Percentiles rank a stretch among this genome's conserved stretches.
Evolutionary conservation across 30 jellyfish, hydroid and myxozoan genomes (phyloP).

Genomic region (Pseudorhiza aurosa): DNA sequence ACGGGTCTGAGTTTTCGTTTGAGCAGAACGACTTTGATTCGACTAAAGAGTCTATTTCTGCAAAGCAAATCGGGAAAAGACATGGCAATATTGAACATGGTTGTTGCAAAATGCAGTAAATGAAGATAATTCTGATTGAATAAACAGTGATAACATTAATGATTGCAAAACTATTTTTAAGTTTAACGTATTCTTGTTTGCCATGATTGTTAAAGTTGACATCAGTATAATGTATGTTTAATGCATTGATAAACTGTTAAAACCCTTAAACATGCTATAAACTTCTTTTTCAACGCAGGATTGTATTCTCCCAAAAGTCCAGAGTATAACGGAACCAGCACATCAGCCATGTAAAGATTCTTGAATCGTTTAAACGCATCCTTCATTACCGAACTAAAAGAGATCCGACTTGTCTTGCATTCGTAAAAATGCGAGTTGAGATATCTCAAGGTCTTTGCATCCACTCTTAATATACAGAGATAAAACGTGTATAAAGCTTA

Average conservation of each 20-base stretch:
- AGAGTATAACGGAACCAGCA: slow-evolving; percentile 69
- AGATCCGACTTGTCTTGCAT: neutral
- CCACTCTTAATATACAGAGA: neutral
- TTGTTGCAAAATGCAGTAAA: slow-evolving; percentile 64
- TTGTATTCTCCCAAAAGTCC: slow-evolving; percentile 81
- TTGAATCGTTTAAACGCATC: neutral
- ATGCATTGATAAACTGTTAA: too few species aligned
- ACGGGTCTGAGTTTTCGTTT: slow-evolving; percentile 42
- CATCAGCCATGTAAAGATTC: slow-evolving; percentile 53
- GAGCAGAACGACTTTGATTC: slow-evolving; percentile 41
- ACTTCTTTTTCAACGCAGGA: slow-evolving; percentile 67
- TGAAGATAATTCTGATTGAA: neutral
- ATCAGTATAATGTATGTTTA: too few species aligned
- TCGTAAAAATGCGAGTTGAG: neutral
- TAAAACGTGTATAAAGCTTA: slow-evolving; percentile 1
- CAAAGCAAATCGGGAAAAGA: slow-evolving; percentile 24
- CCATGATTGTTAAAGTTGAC: neutral
- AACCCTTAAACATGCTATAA: slow-evolving; percentile 17
- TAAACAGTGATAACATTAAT: neutral
- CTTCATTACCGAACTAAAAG: neutral
- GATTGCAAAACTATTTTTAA: neutral
- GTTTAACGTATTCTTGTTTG: too few species aligned
- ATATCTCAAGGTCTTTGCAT: neutral
- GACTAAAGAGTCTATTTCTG: slow-evolving; percentile 5
- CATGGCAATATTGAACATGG: slow-evolving; percentile 43